Evolutionary conservation across 2,888 invertebrate species (phyloP).

Genomic region (Eupithecia subfuscata): DNA sequence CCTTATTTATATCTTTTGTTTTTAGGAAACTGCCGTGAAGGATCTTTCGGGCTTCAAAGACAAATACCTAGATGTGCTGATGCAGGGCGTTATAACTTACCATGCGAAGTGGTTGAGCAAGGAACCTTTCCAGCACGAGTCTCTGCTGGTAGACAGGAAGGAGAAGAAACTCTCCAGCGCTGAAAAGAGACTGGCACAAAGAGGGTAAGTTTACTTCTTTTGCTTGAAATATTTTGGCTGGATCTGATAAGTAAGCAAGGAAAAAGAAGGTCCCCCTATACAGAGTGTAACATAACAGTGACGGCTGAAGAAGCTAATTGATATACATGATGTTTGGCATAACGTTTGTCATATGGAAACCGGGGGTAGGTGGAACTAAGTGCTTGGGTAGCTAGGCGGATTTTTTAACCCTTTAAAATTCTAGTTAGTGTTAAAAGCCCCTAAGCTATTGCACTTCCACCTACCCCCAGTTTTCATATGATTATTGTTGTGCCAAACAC

Average conservation of each 20-base stretch:
- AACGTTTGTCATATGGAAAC: no score
- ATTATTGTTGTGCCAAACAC: no score
- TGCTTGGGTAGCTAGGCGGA: no score
- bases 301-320: no score
- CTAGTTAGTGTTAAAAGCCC: no score
- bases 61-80: conserved; percentile 91
- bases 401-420: no score
- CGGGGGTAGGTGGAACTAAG: no score
- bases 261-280: no score
- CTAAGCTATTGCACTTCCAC: no score
- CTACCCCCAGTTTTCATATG: no score
- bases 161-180: conserved; percentile 97
- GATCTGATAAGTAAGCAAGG: background rate
- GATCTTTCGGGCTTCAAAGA: conserved; percentile 89
- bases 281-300: background rate
- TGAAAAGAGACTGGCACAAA: conserved; percentile 96
- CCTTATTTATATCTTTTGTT: conserved; percentile 17
- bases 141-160: conserved; percentile 95
- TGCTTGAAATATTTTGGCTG: background rate
- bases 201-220: conserved; percentile 78
- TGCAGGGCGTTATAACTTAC: conserved; percentile 88
- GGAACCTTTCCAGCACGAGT: conserved; percentile 98
- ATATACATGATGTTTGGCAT: no score
- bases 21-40: conserved; percentile 88
- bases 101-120: conserved; percentile 87